These are phyloP conservation scores for Sparus aurata DNA, from an alignment of 2,797 vertebrate genomes.

Conservation along the genomic window DNA sequence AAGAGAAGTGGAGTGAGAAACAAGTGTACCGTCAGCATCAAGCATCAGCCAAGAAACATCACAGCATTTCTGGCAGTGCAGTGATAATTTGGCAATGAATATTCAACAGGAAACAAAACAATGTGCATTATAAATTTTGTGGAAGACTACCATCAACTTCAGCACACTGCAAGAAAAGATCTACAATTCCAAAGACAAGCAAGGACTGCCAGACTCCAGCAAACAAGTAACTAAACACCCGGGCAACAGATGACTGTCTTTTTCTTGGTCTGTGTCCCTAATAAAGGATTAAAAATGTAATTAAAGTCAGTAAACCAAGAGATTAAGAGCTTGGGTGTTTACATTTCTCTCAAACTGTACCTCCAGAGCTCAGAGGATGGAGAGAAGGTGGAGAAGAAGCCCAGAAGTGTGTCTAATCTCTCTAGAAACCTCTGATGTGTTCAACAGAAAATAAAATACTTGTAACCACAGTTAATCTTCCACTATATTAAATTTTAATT, in stretches of 20 bases:
- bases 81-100: neutral
- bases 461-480: neutral
- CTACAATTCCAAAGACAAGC: neutral
- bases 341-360: neutral
- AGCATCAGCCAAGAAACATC: neutral
- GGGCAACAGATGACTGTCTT: neutral
- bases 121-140: neutral
- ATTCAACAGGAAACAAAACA: neutral
- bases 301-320: slow-evolving; percentile 3
- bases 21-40: neutral
- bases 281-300: neutral
- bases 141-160: neutral
- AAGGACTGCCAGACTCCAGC: neutral
- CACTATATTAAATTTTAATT: neutral
- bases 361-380: neutral
- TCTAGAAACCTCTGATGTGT: neutral
- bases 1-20: neutral
- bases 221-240: slow-evolving; percentile 3
- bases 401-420: neutral
- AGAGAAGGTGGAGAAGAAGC: neutral
- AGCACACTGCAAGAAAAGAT: neutral
- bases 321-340: neutral
- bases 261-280: neutral
- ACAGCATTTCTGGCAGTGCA: neutral
- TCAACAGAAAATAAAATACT: neutral